Percentiles rank a stretch among this genome's conserved stretches.
Evolutionary conservation across 2,888 invertebrate species (phyloP).

Genomic region (Diarsia rubi): DNA sequence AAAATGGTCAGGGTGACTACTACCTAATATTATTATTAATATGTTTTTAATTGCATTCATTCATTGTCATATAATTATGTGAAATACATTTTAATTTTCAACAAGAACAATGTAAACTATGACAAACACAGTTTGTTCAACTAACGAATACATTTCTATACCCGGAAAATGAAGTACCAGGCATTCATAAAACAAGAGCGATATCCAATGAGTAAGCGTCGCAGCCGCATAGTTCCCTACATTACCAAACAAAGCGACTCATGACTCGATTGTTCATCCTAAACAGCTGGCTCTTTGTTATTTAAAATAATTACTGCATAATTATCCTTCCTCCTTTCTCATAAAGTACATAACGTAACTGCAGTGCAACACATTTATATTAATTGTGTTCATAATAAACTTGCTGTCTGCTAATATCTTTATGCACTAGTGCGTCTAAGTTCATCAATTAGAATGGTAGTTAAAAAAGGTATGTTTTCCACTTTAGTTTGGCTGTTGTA

Average conservation of each 20-base stretch:
- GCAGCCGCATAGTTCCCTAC: slow-evolving; percentile 4
- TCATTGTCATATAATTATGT: not conserved
- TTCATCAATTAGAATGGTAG: not conserved
- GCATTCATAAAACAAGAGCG: slow-evolving; percentile 40
- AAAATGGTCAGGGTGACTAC: not conserved
- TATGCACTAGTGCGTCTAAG: not conserved
- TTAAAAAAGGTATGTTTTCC: not conserved
- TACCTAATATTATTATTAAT: not conserved
- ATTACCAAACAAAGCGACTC: slow-evolving; percentile 31
- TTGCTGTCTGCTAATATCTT: not conserved
- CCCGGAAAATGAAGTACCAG: slow-evolving; percentile 39
- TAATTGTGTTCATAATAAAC: not conserved
- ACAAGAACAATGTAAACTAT: not conserved
- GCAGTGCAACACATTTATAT: not conserved
- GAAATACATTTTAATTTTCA: not conserved
- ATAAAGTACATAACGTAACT: slow-evolving; percentile 6
- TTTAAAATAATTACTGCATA: not conserved
- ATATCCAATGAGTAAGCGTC: slow-evolving; percentile 43
- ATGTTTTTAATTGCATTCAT: too few relatives aligned
- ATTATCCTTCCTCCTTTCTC: not conserved
- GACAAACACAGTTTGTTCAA: slow-evolving; percentile 31
- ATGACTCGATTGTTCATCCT: slow-evolving; percentile 18
- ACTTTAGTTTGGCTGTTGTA: not conserved
- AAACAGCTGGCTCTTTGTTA: slow-evolving; percentile 24
- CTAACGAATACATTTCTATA: slow-evolving; percentile 38